Evolutionary conservation across 2,888 invertebrate species (phyloP), one percentile per base, ranked within the genome.

Genomic region (Stegophylla sp.): DNA sequence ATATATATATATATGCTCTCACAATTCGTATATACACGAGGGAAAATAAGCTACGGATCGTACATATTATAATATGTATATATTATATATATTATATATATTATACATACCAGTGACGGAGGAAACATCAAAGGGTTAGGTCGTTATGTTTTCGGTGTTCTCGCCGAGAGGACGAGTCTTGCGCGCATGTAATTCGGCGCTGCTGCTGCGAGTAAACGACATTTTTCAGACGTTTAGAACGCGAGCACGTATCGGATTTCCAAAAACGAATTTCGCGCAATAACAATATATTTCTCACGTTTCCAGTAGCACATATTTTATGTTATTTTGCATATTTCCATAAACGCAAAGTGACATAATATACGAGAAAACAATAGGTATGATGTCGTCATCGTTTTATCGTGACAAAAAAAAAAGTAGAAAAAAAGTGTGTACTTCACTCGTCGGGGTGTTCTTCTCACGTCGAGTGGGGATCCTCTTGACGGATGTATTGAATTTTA

Each of bases 101-200:
- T n/a, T n/a, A n/a, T n/a, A n/a, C n/a, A n/a, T n/a, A n/a, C n/a
- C n/a, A n/a, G n/a, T n/a, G n/a, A n/a, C n/a, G 2, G 15, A 56
- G 51, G 1, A 75, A 64, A 75, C 75, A 51, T 75, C 75, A 64
- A 75, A 75, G 75, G 51, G 75, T 64, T 75, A 26, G 20, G 45
- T 34, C 74, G 48, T 74, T 74, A 63, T 74, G n/a, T n/a, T 63
- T 48, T 63, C 28, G 63, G 74, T 51, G 64, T 64, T 51, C 64
- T 64, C 23, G 41, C 12, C 17, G 48, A 64, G 23, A 73, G 9
- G 59, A 23, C 41, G 17, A 41, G 64, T 64, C 64, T 13, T 34
- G 64, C n/a, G 12, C n/a, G 75, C 41, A 5, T 41, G 20, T 41
- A 48, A 63, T 72, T 72, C 34, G 48, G 23, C 71, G 12, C 9